Evolutionary conservation across 2,888 invertebrate species (phyloP).

Genomic region (Heliconius ethilla): DNA sequence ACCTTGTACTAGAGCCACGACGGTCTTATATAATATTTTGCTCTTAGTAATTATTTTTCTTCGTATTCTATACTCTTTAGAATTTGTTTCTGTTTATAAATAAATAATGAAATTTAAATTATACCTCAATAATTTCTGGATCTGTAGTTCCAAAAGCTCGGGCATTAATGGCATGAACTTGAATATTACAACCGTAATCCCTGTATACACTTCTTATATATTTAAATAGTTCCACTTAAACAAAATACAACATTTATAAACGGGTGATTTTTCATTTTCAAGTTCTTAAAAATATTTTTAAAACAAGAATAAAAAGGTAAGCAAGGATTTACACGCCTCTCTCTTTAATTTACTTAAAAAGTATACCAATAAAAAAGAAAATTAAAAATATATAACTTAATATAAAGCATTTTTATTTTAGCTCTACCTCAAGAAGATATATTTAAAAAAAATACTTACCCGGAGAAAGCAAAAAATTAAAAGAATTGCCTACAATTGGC

Average conservation of each 20-base stretch:
- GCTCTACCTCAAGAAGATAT: background rate
- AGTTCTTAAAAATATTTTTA: background rate
- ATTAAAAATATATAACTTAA: too few species aligned
- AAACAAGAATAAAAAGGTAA: too few species aligned
- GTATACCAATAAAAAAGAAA: too few species aligned
- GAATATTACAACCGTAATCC: conserved; percentile 39
- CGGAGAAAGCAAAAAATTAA: conserved; percentile 49
- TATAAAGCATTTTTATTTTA: background rate
- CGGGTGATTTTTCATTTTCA: background rate
- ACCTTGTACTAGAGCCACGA: background rate
- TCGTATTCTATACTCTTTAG: too few species aligned
- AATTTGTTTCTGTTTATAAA: too few species aligned
- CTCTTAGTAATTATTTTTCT: too few species aligned
- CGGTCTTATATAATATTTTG: too few species aligned
- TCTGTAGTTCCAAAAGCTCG: conserved; percentile 43
- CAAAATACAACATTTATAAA: background rate
- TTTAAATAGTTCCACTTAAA: conserved; percentile 46
- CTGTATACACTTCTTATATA: conserved; percentile 40
- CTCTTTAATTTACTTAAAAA: too few species aligned
- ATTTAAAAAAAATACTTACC: conserved; percentile 40
- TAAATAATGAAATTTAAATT: background rate
- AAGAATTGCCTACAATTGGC: conserved; percentile 55
- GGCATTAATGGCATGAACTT: conserved; percentile 41
- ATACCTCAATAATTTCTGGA: conserved; percentile 49
- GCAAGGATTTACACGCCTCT: too few species aligned